phyloP scores from a whole-genome alignment of 2,113 vertebrate species.

The Grantiella picta region DNA sequence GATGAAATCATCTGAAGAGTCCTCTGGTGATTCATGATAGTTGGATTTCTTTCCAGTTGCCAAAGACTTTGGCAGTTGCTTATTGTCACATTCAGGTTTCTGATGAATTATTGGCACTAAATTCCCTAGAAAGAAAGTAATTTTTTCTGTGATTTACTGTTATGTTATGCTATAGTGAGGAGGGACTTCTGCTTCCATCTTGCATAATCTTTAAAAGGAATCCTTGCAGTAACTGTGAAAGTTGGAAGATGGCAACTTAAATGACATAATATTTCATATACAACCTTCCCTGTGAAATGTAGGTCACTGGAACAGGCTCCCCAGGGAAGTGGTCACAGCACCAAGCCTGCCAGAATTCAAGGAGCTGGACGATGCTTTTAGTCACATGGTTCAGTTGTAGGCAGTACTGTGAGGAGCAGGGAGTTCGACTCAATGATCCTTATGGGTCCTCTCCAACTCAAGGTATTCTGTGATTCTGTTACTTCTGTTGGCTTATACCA shows the following conservation, averaged over 20 bases:
- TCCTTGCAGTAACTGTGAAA: not conserved
- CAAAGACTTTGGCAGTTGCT: not conserved
- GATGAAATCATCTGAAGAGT: not conserved
- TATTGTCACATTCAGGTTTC: not conserved
- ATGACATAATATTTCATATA: not conserved
- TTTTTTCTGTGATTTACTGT: not conserved
- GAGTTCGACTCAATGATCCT: not conserved
- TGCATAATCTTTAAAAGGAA: not conserved
- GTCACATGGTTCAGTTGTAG: not conserved
- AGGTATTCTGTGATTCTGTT: not conserved
- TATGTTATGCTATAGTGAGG: not conserved
- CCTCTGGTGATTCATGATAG: not conserved
- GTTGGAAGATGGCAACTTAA: not conserved
- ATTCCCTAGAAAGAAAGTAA: not conserved
- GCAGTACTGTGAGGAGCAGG: fast-evolving
- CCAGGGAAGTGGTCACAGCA: not conserved
- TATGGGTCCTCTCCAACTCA: not conserved
- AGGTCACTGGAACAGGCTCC: not conserved
- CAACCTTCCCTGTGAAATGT: not conserved
- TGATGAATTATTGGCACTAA: not conserved
- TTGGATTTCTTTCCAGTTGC: not conserved
- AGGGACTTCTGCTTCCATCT: not conserved
- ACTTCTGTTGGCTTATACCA: not conserved
- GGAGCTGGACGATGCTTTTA: not conserved
- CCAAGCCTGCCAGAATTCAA: not conserved